A percentile compares a stretch with the other conserved stretches of the same genome.
These are phyloP conservation scores for Xiphorhynchus elegans DNA, from an alignment of 2,113 vertebrate genomes.

Conservation along the genomic window DNA sequence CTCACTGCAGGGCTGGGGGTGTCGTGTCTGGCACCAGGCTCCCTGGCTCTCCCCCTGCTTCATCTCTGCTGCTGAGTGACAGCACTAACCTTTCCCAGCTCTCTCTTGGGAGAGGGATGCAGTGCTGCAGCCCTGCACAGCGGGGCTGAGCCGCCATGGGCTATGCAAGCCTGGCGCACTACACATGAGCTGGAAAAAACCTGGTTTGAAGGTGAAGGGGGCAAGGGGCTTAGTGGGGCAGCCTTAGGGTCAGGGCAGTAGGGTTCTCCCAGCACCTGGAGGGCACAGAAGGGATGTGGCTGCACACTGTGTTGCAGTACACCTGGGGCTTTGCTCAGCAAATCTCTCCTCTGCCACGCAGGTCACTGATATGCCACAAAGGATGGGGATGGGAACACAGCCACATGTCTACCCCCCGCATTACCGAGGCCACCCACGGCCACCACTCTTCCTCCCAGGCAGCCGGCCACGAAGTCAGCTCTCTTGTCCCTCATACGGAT, in stretches of 20 bases:
- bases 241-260: not conserved
- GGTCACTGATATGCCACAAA: not conserved
- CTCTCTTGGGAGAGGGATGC: not conserved
- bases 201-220: not conserved
- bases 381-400: not conserved
- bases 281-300: fast-evolving
- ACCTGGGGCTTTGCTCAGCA: not conserved
- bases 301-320: not conserved
- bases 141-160: fast-evolving
- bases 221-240: not conserved
- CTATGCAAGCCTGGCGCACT: fast-evolving
- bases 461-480: constrained; percentile 92
- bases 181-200: not conserved
- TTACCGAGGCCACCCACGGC: constrained; percentile 91
- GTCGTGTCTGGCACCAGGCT: not conserved
- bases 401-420: not conserved
- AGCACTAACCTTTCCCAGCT: constrained; percentile 39
- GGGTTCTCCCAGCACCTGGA: not conserved
- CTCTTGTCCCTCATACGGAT: constrained; percentile 95
- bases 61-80: not conserved
- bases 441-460: constrained; percentile 88
- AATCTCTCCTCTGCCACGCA: fast-evolving
- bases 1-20: not conserved
- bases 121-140: not conserved
- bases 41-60: not conserved